Evolutionary conservation across 2,797 vertebrate species (phyloP).

Genomic region (Xiphophorus birchmanni): DNA sequence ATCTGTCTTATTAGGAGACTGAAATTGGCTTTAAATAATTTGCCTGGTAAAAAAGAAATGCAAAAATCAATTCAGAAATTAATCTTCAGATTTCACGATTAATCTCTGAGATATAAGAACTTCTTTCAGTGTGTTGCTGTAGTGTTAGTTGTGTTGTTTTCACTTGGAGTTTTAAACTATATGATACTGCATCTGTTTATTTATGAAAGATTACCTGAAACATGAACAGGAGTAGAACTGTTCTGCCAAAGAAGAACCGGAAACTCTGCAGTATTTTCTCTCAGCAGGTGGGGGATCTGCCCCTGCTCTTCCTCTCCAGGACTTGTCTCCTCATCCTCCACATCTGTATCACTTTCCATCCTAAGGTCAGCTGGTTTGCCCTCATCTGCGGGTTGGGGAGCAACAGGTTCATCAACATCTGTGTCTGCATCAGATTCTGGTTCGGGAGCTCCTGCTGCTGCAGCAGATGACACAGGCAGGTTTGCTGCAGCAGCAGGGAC

Average conservation of each 20-base stretch:
- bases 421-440: constrained; percentile 46
- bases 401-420: constrained; percentile 36
- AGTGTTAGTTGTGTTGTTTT: not conserved
- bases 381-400: not conserved
- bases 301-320: constrained; percentile 5
- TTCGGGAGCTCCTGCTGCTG: not conserved
- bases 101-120: not conserved
- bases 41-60: not conserved
- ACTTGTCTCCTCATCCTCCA: constrained; percentile 50
- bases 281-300: constrained; percentile 27
- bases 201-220: constrained; percentile 57
- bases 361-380: constrained; percentile 4
- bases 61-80: not conserved
- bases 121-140: not conserved
- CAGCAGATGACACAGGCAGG: not conserved
- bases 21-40: not conserved
- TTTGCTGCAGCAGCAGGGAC: constrained; percentile 10
- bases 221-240: constrained; percentile 69
- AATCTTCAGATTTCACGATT: not conserved
- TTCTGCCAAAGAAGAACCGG: constrained; percentile 43
- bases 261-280: constrained; percentile 28
- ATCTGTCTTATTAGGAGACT: constrained; percentile 1
- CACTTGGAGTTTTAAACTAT: not conserved
- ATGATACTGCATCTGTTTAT: not conserved
- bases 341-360: constrained; percentile 57